These are phyloP conservation scores for Seriola rivoliana DNA, from an alignment of 2,113 vertebrate genomes.

Conservation along the genomic window DNA sequence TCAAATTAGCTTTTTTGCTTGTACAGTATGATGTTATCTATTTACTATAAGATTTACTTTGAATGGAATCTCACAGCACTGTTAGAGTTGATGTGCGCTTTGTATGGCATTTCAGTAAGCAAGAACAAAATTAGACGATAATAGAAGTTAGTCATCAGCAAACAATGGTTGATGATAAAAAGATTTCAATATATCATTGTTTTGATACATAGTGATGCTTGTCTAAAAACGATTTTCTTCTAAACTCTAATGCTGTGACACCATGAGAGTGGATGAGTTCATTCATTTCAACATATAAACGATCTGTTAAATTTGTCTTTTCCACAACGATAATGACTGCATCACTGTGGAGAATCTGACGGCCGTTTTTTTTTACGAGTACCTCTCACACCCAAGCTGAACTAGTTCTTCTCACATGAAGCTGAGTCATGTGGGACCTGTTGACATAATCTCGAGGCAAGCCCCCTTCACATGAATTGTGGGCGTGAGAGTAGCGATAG, in stretches of 20 bases:
- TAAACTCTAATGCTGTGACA: not conserved
- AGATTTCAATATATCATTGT: not conserved
- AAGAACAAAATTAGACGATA: not conserved
- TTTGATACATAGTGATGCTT: not conserved
- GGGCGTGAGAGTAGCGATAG: not conserved
- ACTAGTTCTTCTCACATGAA: not conserved
- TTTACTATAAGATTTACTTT: not conserved
- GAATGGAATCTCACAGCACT: not conserved
- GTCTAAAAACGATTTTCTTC: not conserved
- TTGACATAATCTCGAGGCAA: constrained; percentile 21
- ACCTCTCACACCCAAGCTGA: constrained; percentile 21
- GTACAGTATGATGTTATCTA: not conserved
- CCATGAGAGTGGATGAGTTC: not conserved
- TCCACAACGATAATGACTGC: not conserved
- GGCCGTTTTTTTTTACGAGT: not conserved
- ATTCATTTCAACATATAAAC: not conserved
- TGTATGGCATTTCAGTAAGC: not conserved
- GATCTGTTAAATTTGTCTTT: not conserved
- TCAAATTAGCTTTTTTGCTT: not conserved
- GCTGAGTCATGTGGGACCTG: constrained; percentile 34
- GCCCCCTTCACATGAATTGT: constrained; percentile 9
- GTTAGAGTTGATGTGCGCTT: not conserved
- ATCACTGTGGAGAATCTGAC: not conserved
- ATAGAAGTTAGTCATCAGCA: constrained; percentile 8
- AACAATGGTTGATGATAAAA: not conserved